Conservation (phyloP, 2,797 vertebrate genomes). For the Pseudochromis fuscus region DNA sequence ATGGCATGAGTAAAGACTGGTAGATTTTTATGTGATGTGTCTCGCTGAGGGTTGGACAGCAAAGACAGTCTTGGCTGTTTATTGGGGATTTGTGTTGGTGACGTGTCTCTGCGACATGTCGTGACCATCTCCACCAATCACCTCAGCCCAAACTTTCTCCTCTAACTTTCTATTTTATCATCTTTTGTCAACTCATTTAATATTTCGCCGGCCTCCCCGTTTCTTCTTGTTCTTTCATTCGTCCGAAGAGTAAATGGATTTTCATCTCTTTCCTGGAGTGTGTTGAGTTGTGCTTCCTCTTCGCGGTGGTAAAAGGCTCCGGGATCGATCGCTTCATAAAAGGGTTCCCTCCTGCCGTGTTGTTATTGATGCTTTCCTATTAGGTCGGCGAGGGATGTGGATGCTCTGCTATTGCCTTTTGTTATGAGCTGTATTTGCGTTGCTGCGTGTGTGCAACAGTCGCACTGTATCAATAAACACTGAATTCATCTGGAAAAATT, state of each 20-base stretch:
- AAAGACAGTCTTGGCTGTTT: too few relatives aligned
- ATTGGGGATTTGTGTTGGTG: too few relatives aligned
- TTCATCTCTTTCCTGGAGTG: conserved; percentile 6
- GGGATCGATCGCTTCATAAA: conserved; percentile 60
- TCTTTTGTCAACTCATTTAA: conserved; percentile 1
- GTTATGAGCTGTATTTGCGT: conserved; percentile 38
- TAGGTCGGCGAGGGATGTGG: conserved; percentile 13
- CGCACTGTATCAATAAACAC: conserved; percentile 5
- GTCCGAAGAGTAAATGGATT: conserved; percentile 8
- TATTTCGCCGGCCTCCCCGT: background rate
- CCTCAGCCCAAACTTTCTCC: background rate
- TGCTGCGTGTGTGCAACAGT: conserved; percentile 30
- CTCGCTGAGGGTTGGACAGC: too few relatives aligned
- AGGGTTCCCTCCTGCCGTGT: conserved; percentile 37
- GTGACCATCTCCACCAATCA: too few relatives aligned
- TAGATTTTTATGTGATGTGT: too few relatives aligned
- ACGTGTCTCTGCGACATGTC: too few relatives aligned
- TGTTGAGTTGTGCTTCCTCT: conserved; percentile 30
- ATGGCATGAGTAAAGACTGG: too few relatives aligned
- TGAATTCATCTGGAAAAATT: conserved; percentile 26
- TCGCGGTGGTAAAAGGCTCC: conserved; percentile 28
- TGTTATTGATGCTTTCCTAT: conserved; percentile 57
- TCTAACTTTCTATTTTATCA: conserved; percentile 6
- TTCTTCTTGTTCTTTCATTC: conserved; percentile 16
- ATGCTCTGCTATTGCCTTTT: conserved; percentile 28